Evolutionary conservation across 2,888 invertebrate species (phyloP), one percentile per base, ranked within the genome.

Genomic region (Eupeodes latifasciatus): DNA sequence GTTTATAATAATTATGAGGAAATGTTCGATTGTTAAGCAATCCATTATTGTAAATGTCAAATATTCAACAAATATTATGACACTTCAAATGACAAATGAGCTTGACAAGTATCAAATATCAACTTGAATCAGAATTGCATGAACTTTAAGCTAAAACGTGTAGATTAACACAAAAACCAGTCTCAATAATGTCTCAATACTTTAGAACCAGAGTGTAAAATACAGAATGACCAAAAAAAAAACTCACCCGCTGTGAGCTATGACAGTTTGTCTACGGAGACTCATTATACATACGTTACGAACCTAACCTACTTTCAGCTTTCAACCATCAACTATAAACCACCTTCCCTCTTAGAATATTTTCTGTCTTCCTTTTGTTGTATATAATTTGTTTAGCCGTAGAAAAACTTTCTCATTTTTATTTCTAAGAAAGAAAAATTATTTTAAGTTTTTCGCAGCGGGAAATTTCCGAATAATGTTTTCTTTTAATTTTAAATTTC

Each of bases 371-470:
- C 51, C 69, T 85, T 81, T 81, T 82, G 14, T 82, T 82, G 62
- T 86, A 75, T 86, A 75, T 51, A 34, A 81, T 78, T 86, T 81
- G 78, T 71, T 78, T 79, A 75, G 75, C 71, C 34, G 57, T 12
- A 34, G 59, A 59, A 81, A 82, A 87, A 76, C 61, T 87, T 87
- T 82, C 53, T 36, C 40, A 75, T 61, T 40, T 69, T 27, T 27
- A 2, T 2, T 27, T 79, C 62, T 27, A 34, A 27, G 47, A 61
- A 67, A 51, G 55, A 4, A 51, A 77, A 85, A 85, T 85, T 81
- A 74, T 75, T 86, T 82, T 40, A 79, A 72, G 53, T 82, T 81
- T 77, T 49, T 6, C 72, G 53, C 64, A 34, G 78, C 53, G 74
- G 62, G 69, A 61, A 44, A 69, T 36, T 44, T 66, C 62, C 40